phyloP scores from a whole-genome alignment of 2,888 invertebrate species.

The Drosophila anceps region DNA sequence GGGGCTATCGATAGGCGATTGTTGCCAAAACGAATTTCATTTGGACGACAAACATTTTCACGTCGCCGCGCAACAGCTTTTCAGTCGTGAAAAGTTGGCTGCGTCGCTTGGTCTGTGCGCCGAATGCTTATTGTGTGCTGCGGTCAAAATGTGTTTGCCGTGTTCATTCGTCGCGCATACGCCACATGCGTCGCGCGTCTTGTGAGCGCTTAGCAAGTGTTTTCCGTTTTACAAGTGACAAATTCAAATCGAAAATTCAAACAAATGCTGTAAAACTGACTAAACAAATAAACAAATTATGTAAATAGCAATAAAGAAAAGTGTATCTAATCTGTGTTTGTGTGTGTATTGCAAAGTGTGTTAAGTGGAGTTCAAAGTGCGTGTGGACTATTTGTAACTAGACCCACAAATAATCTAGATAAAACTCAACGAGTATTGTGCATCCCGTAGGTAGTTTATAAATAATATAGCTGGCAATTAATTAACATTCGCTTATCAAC shows the following conservation, averaged over 20 bases:
- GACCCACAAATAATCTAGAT: background rate
- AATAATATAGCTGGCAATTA: constrained; percentile 14
- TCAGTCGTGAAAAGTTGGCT: constrained; percentile 74
- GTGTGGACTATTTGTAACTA: constrained; percentile 14
- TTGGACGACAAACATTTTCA: constrained; percentile 65
- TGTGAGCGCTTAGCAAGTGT: constrained; percentile 66
- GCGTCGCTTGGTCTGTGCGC: constrained; percentile 70
- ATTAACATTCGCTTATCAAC: constrained; percentile 21
- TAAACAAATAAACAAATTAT: constrained; percentile 10
- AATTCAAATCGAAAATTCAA: constrained; percentile 16
- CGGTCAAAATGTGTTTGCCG: constrained; percentile 43
- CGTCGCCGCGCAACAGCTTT: constrained; percentile 20
- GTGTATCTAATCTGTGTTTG: background rate
- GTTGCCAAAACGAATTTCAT: constrained; percentile 25
- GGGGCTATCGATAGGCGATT: constrained; percentile 56
- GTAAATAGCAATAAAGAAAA: constrained; percentile 9
- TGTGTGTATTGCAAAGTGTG: constrained; percentile 11
- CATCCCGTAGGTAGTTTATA: constrained; percentile 16
- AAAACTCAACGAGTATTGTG: background rate
- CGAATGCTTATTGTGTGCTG: constrained; percentile 36
- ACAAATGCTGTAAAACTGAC: constrained; percentile 15
- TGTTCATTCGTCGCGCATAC: constrained; percentile 59
- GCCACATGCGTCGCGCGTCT: constrained; percentile 54
- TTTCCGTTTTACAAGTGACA: constrained; percentile 36
- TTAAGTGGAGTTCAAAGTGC: constrained; percentile 9